Evolutionary conservation across 2,888 invertebrate species (phyloP), one percentile per base, ranked within the genome.

Genomic region (Adelognathus sp.): DNA sequence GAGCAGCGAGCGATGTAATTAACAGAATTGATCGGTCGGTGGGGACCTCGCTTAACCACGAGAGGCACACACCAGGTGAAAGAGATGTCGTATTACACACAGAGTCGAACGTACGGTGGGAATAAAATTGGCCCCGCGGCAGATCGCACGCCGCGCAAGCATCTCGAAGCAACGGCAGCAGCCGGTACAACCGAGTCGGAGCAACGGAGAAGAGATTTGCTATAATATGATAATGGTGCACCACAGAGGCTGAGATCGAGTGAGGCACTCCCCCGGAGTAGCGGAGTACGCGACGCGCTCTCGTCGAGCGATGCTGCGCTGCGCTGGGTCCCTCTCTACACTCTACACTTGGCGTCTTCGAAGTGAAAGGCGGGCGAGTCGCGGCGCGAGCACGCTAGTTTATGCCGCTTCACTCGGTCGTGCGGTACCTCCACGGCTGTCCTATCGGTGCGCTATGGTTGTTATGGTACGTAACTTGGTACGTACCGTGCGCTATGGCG

Each of bases 301-400:
- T 80, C 73, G 52, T 18, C 52, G 63, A 73, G 77, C 50, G 67
- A 33, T 52, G 75, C 63, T 18, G 73, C 54, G 14, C 18, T 31
- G 54, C 39, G 2, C 18, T 31, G 29, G 29, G 52, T 70, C 71
- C 44, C 29, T 71, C 64, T 76, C 56, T 44, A 24, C 41, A 46
- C 63, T 58, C 36, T 64, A n/a, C 41, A 29, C 46, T 36, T 86
- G 82, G 86, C 86, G 87, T 87, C 84, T 86, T 88, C 88, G 85
- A 90, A 90, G 90, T 89, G 90, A 90, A 90, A 90, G 90, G 90
- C 90, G 89, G 89, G 90, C 89, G 88, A 85, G 86, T 84, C 85
- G 82, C 63, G 70, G 77, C 33, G 60, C 81, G n/a, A 74, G 81
- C 85, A 84, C 83, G 85, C 82, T 86, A 86, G 86, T 87, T 87